Evolutionary conservation across 2,888 invertebrate genomes (phyloP).

Genomic region (Melieria crassipennis): DNA sequence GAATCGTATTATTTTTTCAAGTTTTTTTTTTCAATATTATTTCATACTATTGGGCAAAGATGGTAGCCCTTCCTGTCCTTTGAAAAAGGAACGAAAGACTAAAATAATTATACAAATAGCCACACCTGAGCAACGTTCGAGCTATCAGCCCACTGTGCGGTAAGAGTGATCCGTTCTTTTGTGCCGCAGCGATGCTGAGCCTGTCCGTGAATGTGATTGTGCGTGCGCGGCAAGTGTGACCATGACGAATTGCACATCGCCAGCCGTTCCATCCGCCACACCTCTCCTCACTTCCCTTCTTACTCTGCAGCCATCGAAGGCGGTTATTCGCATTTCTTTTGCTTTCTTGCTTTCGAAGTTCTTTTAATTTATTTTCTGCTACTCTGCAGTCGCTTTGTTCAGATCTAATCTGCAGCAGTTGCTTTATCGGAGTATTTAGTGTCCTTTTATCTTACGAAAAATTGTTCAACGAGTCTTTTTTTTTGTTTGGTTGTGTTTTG

Average conservation of each 20-base stretch:
- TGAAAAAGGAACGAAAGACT: too few species aligned
- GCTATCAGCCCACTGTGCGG: too few species aligned
- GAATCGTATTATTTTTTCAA: too few species aligned
- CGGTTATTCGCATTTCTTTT: not conserved
- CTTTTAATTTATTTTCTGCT: constrained; percentile 9
- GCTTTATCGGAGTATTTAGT: constrained; percentile 36
- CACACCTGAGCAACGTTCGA: too few species aligned
- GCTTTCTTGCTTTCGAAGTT: not conserved
- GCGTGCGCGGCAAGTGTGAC: constrained; percentile 42
- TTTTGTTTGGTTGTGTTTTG: too few species aligned
- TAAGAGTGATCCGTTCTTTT: too few species aligned
- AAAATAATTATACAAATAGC: too few species aligned
- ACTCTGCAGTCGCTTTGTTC: not conserved
- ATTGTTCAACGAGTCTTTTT: too few species aligned
- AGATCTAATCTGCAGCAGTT: constrained; percentile 29
- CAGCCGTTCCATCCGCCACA: not conserved
- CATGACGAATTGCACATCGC: constrained; percentile 52
- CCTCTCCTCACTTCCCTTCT: constrained; percentile 5
- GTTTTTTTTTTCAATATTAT: too few species aligned
- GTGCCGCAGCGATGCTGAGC: too few species aligned
- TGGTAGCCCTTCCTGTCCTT: too few species aligned
- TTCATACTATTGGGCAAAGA: too few species aligned
- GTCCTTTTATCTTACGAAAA: constrained; percentile 34
- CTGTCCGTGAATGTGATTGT: not conserved
- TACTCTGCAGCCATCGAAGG: not conserved